phyloP scores from a whole-genome alignment of 2,888 invertebrate genomes.

The Acanthosepion pharaonis region DNA sequence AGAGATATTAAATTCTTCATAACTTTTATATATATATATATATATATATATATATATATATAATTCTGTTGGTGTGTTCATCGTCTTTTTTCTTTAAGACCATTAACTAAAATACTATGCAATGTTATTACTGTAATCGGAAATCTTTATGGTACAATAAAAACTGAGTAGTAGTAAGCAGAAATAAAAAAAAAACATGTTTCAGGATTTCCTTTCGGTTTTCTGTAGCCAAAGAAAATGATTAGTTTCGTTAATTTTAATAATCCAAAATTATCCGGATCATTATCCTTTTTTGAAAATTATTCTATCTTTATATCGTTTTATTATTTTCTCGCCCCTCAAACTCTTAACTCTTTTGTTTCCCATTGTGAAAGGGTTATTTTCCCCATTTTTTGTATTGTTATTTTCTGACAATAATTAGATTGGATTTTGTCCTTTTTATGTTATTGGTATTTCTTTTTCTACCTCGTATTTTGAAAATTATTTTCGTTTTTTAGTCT shows the following conservation, averaged over 20 bases:
- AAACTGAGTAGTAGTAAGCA: neutral
- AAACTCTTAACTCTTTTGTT: no score
- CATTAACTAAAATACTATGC: neutral
- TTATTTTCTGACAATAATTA: no score
- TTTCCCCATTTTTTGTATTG: no score
- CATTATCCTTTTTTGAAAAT: neutral
- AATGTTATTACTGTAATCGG: neutral
- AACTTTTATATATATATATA: no score
- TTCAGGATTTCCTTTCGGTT: neutral
- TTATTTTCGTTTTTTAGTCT: no score
- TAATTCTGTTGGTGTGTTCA: no score
- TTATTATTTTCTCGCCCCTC: neutral
- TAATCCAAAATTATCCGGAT: neutral
- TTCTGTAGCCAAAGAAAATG: neutral
- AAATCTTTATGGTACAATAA: neutral
- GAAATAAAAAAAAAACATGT: neutral
- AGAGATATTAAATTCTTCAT: no score
- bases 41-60: no score
- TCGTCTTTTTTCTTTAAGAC: neutral
- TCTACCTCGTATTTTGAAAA: no score
- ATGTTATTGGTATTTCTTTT: no score
- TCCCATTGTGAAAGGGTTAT: no score
- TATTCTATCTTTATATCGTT: neutral
- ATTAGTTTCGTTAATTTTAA: neutral
- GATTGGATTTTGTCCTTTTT: no score